These are phyloP conservation scores for Albula glossodonta DNA, from an alignment of 2,113 vertebrate species.

Conservation along the genomic window DNA sequence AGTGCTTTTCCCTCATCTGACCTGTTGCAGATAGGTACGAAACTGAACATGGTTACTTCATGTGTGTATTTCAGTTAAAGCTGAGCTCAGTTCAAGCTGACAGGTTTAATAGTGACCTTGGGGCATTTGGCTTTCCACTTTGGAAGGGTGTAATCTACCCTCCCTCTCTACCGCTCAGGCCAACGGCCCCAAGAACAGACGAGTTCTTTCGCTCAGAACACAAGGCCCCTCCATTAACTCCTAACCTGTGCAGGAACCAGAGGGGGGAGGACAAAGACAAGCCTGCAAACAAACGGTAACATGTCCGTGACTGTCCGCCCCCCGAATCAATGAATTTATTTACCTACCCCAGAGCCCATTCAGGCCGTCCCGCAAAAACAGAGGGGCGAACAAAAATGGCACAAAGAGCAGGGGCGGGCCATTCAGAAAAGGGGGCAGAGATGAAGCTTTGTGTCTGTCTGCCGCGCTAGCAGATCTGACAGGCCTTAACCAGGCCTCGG, in stretches of 20 bases:
- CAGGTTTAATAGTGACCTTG: background rate
- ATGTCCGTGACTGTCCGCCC: conserved; percentile 88
- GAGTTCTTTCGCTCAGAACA: conserved; percentile 74
- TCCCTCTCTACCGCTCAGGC: background rate
- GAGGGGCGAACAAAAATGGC: conserved; percentile 44
- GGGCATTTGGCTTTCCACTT: background rate
- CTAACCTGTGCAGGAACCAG: conserved; percentile 85
- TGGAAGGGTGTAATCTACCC: background rate
- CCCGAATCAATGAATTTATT: conserved; percentile 91
- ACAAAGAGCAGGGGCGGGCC: conserved; percentile 42
- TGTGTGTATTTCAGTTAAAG: background rate
- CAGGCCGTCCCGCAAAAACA: conserved; percentile 63
- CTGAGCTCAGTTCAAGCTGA: no score
- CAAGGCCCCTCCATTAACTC: conserved; percentile 90
- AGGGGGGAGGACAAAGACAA: conserved; percentile 84
- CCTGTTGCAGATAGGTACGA: background rate
- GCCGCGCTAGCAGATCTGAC: conserved; percentile 81
- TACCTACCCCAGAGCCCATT: conserved; percentile 93
- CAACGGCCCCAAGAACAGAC: conserved; percentile 39
- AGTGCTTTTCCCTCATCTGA: background rate
- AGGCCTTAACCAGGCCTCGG: conserved; percentile 80
- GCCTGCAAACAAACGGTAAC: conserved; percentile 89
- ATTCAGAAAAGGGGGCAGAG: conserved; percentile 62
- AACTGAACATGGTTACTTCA: background rate
- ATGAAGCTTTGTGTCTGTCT: conserved; percentile 79